Percentiles rank a stretch among this genome's conserved stretches.
Conservation (phyloP, 2,888 invertebrate genomes). For the Drosophila melanosoma region DNA sequence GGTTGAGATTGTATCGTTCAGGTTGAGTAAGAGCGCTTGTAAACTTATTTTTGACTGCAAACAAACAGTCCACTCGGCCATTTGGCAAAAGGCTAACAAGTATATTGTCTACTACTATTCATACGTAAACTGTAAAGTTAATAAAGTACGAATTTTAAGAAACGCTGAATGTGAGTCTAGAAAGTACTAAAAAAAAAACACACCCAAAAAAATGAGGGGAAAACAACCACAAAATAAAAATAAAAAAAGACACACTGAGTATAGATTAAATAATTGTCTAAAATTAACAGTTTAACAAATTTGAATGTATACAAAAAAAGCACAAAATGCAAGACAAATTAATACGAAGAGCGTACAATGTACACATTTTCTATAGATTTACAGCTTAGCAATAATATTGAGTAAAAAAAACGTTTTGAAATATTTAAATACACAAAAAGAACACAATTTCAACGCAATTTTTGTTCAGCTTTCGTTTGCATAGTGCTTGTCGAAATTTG, state of each 20-base stretch:
- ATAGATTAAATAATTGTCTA: conserved; percentile 63
- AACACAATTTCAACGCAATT: conserved; percentile 25
- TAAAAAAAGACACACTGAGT: conserved; percentile 40
- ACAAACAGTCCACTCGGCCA: conserved; percentile 17
- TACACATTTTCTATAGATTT: conserved; percentile 69
- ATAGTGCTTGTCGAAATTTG: conserved; percentile 58
- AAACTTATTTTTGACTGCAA: conserved; percentile 38
- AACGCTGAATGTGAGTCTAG: conserved; percentile 82
- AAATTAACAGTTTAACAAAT: conserved; percentile 47
- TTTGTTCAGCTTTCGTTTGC: conserved; percentile 64
- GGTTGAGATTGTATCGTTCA: conserved; percentile 34
- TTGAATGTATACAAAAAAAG: conserved; percentile 27
- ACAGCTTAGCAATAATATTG: conserved; percentile 42
- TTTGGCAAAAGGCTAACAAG: conserved; percentile 30
- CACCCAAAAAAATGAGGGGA: not conserved
- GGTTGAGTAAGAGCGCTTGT: conserved; percentile 33
- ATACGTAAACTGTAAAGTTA: conserved; percentile 79
- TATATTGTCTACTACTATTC: conserved; percentile 48
- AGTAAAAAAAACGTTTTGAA: conserved; percentile 9
- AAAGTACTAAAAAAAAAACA: conserved; percentile 51
- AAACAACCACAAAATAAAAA: conserved; percentile 5
- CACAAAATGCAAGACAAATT: conserved; percentile 15
- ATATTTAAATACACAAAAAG: conserved; percentile 4
- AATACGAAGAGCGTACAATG: conserved; percentile 18
- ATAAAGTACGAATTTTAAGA: conserved; percentile 81